phyloP scores from a whole-genome alignment of 2,888 invertebrate genomes.

The Metalampra italica region DNA sequence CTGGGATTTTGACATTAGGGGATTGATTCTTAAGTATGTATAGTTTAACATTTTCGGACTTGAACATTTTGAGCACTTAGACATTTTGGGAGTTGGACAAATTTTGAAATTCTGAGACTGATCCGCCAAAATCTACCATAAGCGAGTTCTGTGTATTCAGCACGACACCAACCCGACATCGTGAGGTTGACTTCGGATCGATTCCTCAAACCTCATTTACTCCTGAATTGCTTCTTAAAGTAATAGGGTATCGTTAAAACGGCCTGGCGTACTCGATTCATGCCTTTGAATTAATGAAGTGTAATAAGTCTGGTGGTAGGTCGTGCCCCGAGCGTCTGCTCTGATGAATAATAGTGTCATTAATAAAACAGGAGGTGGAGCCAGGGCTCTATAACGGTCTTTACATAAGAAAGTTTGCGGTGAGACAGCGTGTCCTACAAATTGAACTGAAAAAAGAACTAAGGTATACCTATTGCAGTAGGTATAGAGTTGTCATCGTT shows the following conservation, averaged over 20 bases:
- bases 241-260: constrained; percentile 49
- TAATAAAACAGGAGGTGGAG: constrained; percentile 19
- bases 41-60: no score
- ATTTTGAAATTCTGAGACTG: no score
- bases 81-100: no score
- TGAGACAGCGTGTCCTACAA: constrained; percentile 1
- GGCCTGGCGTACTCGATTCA: constrained; percentile 36
- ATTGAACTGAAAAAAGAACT: neutral
- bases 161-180: neutral
- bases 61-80: no score
- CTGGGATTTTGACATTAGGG: no score
- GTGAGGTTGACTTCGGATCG: constrained; percentile 21
- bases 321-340: constrained; percentile 27
- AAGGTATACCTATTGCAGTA: no score
- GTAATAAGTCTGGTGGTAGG: constrained; percentile 45
- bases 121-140: no score
- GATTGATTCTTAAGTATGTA: no score
- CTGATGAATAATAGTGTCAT: constrained; percentile 37
- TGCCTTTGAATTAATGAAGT: constrained; percentile 53
- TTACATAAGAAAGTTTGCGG: constrained; percentile 10
- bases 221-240: constrained; percentile 42
- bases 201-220: constrained; percentile 39
- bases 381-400: constrained; percentile 5
- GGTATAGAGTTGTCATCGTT: no score
- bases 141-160: no score